Evolutionary conservation across 2,888 invertebrate species (phyloP).

Genomic region (Acheta domesticus): DNA sequence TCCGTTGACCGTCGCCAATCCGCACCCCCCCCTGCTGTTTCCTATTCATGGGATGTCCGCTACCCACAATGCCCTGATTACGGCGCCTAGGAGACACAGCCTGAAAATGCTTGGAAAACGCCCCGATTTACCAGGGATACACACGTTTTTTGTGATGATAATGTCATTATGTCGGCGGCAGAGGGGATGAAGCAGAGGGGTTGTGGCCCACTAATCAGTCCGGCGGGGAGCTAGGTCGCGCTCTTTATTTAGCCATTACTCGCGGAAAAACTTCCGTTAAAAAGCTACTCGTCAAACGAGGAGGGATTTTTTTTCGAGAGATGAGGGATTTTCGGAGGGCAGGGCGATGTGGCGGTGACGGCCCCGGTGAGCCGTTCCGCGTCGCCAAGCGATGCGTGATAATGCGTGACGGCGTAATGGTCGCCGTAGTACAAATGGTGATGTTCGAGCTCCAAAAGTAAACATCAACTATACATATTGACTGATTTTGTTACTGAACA

Average conservation of each 20-base stretch:
- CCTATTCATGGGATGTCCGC: neutral
- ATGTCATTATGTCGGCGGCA: neutral
- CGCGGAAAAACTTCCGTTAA: conserved; percentile 5
- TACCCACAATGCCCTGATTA: neutral
- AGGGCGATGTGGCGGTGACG: neutral
- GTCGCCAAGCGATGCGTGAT: neutral
- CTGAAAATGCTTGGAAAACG: neutral
- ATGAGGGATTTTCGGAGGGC: neutral
- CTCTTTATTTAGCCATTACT: conserved; percentile 5
- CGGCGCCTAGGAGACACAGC: neutral
- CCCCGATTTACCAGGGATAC: neutral
- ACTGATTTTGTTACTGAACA: too few relatives aligned
- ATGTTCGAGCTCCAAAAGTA: neutral
- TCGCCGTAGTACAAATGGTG: neutral
- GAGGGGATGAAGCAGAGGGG: neutral
- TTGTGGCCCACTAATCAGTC: neutral
- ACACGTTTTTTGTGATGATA: neutral
- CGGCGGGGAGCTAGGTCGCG: neutral
- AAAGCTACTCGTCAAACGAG: neutral
- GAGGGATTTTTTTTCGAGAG: conserved; percentile 18
- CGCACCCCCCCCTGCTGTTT: neutral
- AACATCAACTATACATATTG: neutral
- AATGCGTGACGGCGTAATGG: neutral
- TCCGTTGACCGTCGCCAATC: neutral
- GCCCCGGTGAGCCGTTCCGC: neutral